Evolutionary conservation across 2,797 vertebrate species (phyloP).

Genomic region (Myripristis jacobus): DNA sequence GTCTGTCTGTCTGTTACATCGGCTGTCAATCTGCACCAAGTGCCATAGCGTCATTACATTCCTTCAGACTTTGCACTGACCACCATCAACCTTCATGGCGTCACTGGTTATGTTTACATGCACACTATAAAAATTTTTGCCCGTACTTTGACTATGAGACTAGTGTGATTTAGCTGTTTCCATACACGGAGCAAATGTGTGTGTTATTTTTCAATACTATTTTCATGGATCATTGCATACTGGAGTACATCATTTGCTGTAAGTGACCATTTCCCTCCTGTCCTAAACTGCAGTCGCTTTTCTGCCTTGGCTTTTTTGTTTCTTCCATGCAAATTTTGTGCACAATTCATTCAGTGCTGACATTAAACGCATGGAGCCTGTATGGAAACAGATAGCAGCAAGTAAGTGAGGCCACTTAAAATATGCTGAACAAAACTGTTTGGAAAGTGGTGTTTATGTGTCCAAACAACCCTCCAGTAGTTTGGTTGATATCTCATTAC

Average conservation of each 20-base stretch:
- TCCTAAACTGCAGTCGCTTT: background rate
- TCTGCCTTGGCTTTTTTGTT: conserved; percentile 1
- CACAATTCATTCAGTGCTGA: background rate
- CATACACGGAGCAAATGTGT: background rate
- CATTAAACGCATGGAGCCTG: background rate
- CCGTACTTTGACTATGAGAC: background rate
- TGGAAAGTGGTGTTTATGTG: conserved; percentile 11
- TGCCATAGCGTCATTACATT: conserved; percentile 86
- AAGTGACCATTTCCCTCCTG: background rate
- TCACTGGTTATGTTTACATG: conserved; percentile 69
- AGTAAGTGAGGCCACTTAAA: conserved; percentile 10
- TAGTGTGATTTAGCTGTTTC: conserved; percentile 19
- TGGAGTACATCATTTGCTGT: too few species aligned
- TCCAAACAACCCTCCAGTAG: conserved; percentile 10
- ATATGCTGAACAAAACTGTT: background rate
- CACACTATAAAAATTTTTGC: conserved; percentile 28
- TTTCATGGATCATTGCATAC: too few species aligned
- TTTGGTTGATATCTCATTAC: background rate
- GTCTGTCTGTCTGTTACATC: conserved; percentile 61
- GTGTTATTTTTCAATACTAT: too few species aligned
- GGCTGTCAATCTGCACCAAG: conserved; percentile 84
- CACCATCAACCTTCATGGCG: conserved; percentile 59
- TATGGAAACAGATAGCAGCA: conserved; percentile 20
- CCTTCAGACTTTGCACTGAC: conserved; percentile 82
- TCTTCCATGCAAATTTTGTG: background rate